Percentiles rank a stretch among this genome's conserved stretches.
phyloP scores from a whole-genome alignment of 2,888 invertebrate genomes.

The Eledone cirrhosa region DNA sequence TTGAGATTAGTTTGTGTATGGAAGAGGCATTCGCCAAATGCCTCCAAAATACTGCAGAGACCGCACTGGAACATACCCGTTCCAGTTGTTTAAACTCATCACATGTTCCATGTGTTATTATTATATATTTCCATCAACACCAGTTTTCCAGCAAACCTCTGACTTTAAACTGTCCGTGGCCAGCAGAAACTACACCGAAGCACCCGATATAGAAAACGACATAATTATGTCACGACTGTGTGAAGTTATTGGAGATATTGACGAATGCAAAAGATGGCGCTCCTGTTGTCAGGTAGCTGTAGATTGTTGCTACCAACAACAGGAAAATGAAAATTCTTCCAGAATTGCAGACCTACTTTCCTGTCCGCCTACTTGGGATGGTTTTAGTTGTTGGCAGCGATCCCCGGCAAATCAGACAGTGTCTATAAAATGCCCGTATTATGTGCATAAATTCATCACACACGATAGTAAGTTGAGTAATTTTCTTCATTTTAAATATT shows the following conservation, averaged over 20 bases:
- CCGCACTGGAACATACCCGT: constrained; percentile 38
- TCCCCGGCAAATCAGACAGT: constrained; percentile 52
- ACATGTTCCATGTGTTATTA: constrained; percentile 47
- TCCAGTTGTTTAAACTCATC: constrained; percentile 37
- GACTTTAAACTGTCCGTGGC: too few species aligned
- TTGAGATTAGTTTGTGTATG: too few species aligned
- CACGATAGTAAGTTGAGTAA: too few species aligned
- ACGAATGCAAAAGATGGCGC: constrained; percentile 44
- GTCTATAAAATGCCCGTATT: constrained; percentile 40
- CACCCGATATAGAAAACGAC: constrained; percentile 30
- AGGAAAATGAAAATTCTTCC: constrained; percentile 10
- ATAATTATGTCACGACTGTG: too few species aligned
- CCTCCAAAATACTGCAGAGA: constrained; percentile 35
- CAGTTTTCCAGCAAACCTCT: too few species aligned
- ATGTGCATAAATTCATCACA: too few species aligned
- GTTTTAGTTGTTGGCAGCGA: constrained; percentile 50
- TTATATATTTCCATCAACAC: constrained; percentile 41
- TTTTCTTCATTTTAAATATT: too few species aligned
- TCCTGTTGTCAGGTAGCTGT: constrained; percentile 44
- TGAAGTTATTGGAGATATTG: too few species aligned
- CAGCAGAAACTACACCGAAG: constrained; percentile 28
- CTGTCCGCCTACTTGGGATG: constrained; percentile 56
- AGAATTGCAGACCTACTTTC: neutral
- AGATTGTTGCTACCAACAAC: constrained; percentile 43
- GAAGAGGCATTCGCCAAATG: too few species aligned